A percentile compares a stretch with the other conserved stretches of the same genome.
phyloP scores from a whole-genome alignment of 1,140 invertebrate species.

The Drosophila insularis region DNA sequence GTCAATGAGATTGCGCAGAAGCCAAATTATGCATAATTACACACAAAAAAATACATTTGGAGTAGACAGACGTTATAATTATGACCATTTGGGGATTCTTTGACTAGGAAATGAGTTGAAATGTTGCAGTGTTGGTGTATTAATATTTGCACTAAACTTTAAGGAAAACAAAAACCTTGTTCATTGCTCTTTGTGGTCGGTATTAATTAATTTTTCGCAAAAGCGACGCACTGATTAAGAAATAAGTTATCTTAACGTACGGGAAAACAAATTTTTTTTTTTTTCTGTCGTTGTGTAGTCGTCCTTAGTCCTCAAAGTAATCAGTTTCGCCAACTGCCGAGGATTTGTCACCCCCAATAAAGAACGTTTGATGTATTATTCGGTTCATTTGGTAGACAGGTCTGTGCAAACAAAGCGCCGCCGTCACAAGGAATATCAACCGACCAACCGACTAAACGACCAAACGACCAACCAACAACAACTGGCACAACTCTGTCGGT shows the following conservation, averaged over 20 bases:
- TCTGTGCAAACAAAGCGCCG: constrained; percentile 77
- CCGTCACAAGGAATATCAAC: constrained; percentile 23
- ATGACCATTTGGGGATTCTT: too few relatives aligned
- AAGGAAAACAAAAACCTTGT: neutral
- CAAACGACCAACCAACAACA: neutral
- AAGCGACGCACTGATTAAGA: constrained; percentile 24
- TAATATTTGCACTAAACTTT: too few relatives aligned
- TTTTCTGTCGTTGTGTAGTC: constrained; percentile 24
- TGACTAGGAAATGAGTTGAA: too few relatives aligned
- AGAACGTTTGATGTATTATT: constrained; percentile 82
- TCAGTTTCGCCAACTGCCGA: constrained; percentile 69
- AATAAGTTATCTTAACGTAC: constrained; percentile 31
- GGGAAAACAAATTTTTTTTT: neutral
- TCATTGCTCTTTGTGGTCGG: constrained; percentile 2
- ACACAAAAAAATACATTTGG: neutral
- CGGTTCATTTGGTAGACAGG: constrained; percentile 82
- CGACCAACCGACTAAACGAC: too few relatives aligned
- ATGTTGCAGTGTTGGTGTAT: too few relatives aligned
- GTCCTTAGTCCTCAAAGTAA: constrained; percentile 49
- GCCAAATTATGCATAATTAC: neutral
- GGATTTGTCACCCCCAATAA: constrained; percentile 82
- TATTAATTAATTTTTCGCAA: constrained; percentile 51
- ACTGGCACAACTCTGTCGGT: constrained; percentile 51
- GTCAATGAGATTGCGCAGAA: neutral
- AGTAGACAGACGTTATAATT: neutral